phyloP scores from a whole-genome alignment of 2,797 vertebrate species.

The Mormyrus hasselquistii region DNA sequence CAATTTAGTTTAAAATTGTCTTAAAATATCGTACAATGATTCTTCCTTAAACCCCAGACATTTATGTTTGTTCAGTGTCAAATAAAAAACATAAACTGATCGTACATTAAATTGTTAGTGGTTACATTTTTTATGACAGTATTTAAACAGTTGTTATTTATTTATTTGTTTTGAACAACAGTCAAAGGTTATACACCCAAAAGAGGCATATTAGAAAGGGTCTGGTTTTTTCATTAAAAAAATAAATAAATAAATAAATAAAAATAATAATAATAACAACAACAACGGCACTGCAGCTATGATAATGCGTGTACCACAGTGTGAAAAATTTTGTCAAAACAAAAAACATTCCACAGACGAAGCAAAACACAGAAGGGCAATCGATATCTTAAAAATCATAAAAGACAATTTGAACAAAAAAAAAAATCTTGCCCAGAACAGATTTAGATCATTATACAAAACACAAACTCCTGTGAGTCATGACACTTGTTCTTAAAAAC shows the following conservation, averaged over 20 bases:
- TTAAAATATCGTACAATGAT: slow-evolving; percentile 13
- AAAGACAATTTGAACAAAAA: slow-evolving; percentile 19
- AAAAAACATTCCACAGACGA: slow-evolving; percentile 23
- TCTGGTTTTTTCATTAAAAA: slow-evolving; percentile 8
- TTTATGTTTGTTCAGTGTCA: neutral
- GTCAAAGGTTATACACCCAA: slow-evolving; percentile 17
- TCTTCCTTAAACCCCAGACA: neutral
- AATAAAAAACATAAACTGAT: slow-evolving; percentile 18
- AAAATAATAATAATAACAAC: neutral
- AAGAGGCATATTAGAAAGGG: slow-evolving; percentile 7
- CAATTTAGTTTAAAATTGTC: slow-evolving; percentile 17
- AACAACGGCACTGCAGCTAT: slow-evolving; percentile 21
- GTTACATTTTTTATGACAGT: slow-evolving; percentile 16
- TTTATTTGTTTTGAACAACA: slow-evolving; percentile 5
- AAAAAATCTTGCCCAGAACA: slow-evolving; percentile 55
- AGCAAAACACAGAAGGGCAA: slow-evolving; percentile 34
- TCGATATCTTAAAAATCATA: slow-evolving; percentile 26
- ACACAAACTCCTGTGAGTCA: slow-evolving; percentile 65
- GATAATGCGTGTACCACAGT: slow-evolving; percentile 18
- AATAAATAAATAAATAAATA: neutral
- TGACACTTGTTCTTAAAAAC: slow-evolving; percentile 57
- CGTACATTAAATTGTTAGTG: slow-evolving; percentile 15
- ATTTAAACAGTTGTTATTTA: neutral
- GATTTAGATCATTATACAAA: slow-evolving; percentile 65
- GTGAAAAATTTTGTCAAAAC: slow-evolving; percentile 12